Evolutionary conservation across 2,797 vertebrate species (phyloP), one percentile per base, ranked within the genome.

Genomic region (Denticeps clupeoides): DNA sequence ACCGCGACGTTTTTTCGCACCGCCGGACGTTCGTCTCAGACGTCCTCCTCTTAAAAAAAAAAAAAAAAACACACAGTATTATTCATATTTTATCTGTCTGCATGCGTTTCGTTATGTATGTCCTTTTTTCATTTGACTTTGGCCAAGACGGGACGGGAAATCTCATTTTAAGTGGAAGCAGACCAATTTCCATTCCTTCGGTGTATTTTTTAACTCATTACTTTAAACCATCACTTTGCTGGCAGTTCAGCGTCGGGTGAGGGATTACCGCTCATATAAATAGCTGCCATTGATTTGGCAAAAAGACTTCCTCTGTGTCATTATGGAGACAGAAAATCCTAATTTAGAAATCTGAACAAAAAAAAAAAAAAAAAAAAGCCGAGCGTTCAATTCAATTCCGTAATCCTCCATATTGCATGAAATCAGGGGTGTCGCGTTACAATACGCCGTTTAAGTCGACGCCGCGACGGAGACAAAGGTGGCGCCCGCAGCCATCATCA

Each of bases 281-380:
- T 83, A 84, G 79, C 80, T 79, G 74, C 80, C 76, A 80, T 77
- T 81, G 81, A 82, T 84, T 80, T 77, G 67, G 77, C 75, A 76
- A 78, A 63, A 78, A 70, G 81, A 74, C 82, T 75, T 71, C 73
- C 77, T 79, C 75, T 71, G 72, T 75, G 68, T 78, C 81, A 81
- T 82, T 81, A 78, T 71, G 67, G 69, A 80, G 75, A 78, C 74
- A 82, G 78, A 82, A 84, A 84, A 84, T 84, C 80, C 80, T 79
- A 82, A 84, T 83, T 84, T 82, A 81, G 81, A 82, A 83, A 81
- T 82, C 70, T 75, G 72, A 82, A 80, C 74, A 80, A 75, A 74
- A 25, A 25, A 59, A 80, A 70, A 82, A 80, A 74, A 80, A 75
- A 74, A 25, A 25, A 59, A 80, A 70, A 73, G 67, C 69, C 6